Evolutionary conservation across 2,113 vertebrate species (phyloP).

Genomic region (Tragelaphus strepsiceros): DNA sequence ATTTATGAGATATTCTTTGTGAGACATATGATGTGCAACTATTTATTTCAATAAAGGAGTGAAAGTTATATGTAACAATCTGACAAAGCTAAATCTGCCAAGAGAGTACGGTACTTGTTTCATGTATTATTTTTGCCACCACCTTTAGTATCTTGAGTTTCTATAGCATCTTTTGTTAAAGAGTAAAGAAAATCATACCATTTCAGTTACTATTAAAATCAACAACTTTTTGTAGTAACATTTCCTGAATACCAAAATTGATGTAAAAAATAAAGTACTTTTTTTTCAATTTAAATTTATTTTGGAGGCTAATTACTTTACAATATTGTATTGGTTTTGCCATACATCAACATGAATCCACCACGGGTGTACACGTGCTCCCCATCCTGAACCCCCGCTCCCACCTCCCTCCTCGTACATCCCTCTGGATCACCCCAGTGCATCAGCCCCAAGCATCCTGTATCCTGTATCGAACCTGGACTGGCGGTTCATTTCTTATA

Average conservation of each 20-base stretch:
- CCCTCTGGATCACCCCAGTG: no score
- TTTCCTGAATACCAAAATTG: neutral
- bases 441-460: no score
- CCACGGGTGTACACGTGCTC: no score
- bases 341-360: no score
- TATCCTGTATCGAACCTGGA: no score
- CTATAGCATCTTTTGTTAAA: neutral
- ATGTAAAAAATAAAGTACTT: neutral
- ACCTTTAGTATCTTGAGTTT: neutral
- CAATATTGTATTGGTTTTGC: no score
- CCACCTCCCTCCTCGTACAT: no score
- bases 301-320: no score
- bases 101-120: neutral
- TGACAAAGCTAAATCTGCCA: neutral
- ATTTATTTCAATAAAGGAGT: neutral
- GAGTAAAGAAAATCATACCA: neutral
- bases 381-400: no score
- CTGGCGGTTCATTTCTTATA: no score
- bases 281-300: neutral
- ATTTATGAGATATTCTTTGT: neutral
- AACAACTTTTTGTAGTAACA: neutral
- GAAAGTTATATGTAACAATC: neutral
- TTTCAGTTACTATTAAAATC: neutral
- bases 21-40: neutral
- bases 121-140: neutral